Evolutionary conservation across 2,113 vertebrate genomes (phyloP).

Genomic region (Psittacula cyanocephala): DNA sequence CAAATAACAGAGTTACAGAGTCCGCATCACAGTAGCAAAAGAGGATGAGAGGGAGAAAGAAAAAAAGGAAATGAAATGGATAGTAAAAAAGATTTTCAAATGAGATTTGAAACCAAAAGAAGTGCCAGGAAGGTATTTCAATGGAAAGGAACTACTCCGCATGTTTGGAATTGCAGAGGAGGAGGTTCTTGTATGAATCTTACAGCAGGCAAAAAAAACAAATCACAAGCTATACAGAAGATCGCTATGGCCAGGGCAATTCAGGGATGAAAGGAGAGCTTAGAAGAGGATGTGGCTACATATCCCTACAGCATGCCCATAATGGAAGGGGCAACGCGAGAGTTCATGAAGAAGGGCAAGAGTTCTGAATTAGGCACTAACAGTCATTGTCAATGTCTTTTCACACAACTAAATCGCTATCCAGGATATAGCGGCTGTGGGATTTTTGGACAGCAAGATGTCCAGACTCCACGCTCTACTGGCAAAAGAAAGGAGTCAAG

Average conservation of each 20-base stretch:
- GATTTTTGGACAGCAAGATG: not conserved
- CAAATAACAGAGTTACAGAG: not conserved
- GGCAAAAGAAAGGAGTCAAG: not conserved
- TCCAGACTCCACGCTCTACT: not conserved
- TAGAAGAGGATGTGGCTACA: not conserved
- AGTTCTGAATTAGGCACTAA: not conserved
- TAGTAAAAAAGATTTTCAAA: conserved; percentile 15
- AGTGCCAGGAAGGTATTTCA: not conserved
- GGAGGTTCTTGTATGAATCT: not conserved
- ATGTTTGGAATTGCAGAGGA: not conserved
- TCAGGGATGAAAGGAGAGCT: not conserved
- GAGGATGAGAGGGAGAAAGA: not conserved
- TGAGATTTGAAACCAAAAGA: not conserved
- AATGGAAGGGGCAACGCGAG: not conserved
- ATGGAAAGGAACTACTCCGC: not conserved
- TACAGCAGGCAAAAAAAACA: not conserved
- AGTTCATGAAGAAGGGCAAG: not conserved
- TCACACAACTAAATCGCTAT: fast-evolving
- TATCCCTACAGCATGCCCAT: fast-evolving
- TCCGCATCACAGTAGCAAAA: not conserved
- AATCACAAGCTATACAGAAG: not conserved
- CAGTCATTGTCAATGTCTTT: fast-evolving
- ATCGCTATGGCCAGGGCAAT: not conserved
- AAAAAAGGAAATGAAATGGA: conserved; percentile 31
- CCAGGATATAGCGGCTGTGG: fast-evolving